phyloP scores from a whole-genome alignment of 2,797 vertebrate species.

The Taenioides sp. region DNA sequence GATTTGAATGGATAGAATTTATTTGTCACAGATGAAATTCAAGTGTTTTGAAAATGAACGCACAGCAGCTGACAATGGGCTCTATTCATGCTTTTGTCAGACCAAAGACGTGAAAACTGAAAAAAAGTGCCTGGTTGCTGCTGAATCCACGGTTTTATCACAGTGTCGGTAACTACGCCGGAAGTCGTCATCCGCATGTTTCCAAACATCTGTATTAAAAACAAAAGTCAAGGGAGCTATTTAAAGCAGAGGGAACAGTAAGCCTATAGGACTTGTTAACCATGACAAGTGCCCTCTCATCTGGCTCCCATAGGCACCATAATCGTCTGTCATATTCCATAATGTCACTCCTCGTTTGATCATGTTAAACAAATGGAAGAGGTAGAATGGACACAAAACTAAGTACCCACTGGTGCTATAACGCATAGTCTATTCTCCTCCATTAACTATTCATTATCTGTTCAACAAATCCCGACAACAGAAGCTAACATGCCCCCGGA shows the following conservation, averaged over 20 bases:
- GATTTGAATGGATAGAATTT: no score
- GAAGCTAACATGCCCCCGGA: constrained; percentile 52
- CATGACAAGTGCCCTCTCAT: constrained; percentile 32
- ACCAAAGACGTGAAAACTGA: no score
- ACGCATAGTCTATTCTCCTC: constrained; percentile 40
- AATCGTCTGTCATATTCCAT: constrained; percentile 42
- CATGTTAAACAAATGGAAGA: constrained; percentile 49
- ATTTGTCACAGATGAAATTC: no score
- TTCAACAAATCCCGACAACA: constrained; percentile 49
- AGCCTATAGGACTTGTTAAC: constrained; percentile 27
- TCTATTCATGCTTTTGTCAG: no score
- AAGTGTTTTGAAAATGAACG: no score
- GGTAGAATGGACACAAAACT: constrained; percentile 53
- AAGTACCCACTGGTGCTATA: constrained; percentile 46
- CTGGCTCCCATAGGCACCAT: constrained; percentile 33
- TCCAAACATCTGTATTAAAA: no score
- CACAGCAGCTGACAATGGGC: no score
- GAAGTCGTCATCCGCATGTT: no score
- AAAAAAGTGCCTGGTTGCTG: no score
- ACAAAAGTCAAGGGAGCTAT: not conserved
- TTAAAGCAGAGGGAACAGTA: constrained; percentile 18
- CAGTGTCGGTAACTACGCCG: no score
- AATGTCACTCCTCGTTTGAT: constrained; percentile 55
- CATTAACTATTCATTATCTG: constrained; percentile 70
- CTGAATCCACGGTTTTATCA: no score